A percentile compares a stretch with the other conserved stretches of the same genome.
Evolutionary conservation across 2,113 vertebrate species (phyloP).

Genomic region (Coptodon rendalli): DNA sequence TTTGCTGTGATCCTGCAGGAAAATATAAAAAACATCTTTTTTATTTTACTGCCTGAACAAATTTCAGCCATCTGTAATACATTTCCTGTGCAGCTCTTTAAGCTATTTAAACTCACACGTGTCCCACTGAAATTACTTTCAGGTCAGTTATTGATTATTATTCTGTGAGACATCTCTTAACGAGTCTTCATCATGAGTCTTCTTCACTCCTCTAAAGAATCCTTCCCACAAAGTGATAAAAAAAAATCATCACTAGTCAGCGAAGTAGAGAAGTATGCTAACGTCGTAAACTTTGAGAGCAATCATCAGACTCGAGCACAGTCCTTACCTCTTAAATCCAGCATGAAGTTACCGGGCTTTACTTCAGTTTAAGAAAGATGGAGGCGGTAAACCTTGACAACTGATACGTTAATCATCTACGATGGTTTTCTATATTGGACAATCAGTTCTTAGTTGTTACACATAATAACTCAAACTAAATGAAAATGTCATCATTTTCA

Average conservation of each 20-base stretch:
- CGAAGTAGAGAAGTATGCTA: not conserved
- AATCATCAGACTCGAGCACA: not conserved
- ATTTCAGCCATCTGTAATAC: not conserved
- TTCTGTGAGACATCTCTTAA: not conserved
- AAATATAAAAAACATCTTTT: fast-evolving
- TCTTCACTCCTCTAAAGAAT: not conserved
- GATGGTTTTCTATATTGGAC: not conserved
- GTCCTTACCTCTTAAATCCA: slow-evolving; percentile 20
- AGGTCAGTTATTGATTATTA: not conserved
- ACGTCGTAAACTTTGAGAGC: not conserved
- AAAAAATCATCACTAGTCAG: not conserved
- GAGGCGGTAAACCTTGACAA: not conserved
- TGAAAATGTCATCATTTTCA: not conserved
- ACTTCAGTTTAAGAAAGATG: not conserved
- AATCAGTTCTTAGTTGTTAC: not conserved
- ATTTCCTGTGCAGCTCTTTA: not conserved
- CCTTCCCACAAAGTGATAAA: not conserved
- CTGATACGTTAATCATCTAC: not conserved
- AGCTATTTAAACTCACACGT: not conserved
- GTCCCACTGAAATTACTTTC: not conserved
- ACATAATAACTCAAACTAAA: not conserved
- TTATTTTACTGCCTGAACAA: fast-evolving
- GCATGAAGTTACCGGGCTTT: not conserved
- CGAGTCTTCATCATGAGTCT: not conserved
- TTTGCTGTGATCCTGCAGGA: not conserved